Conservation (phyloP, 2,113 vertebrate genomes). For the Tragelaphus imberbis region DNA sequence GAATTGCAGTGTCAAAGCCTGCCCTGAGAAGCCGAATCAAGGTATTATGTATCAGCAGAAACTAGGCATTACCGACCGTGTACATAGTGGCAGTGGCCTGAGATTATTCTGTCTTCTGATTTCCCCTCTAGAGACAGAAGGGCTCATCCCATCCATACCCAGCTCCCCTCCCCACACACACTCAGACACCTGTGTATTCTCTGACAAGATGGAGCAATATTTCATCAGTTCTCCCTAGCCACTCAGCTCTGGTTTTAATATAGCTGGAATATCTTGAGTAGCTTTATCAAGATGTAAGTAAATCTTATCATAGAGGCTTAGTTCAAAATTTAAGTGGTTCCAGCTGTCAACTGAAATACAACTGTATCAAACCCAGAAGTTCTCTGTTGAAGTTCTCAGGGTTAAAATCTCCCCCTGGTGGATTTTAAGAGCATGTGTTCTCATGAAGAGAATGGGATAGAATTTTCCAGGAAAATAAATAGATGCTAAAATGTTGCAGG, state of each 20-base stretch:
- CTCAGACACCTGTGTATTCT: not conserved
- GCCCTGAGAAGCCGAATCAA: not conserved
- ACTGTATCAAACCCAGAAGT: not conserved
- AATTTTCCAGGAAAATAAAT: slow-evolving; percentile 16
- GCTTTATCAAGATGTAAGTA: slow-evolving; percentile 44
- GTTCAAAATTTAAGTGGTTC: slow-evolving; percentile 36
- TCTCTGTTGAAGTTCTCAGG: not conserved
- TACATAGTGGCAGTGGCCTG: not conserved
- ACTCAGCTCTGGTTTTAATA: slow-evolving; percentile 17
- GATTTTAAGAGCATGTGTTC: slow-evolving; percentile 46
- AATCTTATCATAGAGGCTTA: slow-evolving; percentile 48
- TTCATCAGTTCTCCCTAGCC: slow-evolving; percentile 1
- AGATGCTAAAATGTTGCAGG: not conserved
- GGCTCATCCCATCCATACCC: not conserved
- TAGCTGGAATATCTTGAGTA: not conserved
- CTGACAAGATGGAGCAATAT: not conserved
- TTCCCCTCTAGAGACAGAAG: not conserved
- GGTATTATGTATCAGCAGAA: not conserved
- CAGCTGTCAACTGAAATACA: slow-evolving; percentile 22
- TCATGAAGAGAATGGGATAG: not conserved
- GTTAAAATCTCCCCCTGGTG: slow-evolving; percentile 66
- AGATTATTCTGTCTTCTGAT: slow-evolving; percentile 7
- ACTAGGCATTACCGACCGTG: not conserved
- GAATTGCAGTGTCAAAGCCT: not conserved
- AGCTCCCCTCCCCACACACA: not conserved